These are phyloP conservation scores for Archips crataeganus DNA, from an alignment of 2,888 invertebrate genomes.

Conservation along the genomic window DNA sequence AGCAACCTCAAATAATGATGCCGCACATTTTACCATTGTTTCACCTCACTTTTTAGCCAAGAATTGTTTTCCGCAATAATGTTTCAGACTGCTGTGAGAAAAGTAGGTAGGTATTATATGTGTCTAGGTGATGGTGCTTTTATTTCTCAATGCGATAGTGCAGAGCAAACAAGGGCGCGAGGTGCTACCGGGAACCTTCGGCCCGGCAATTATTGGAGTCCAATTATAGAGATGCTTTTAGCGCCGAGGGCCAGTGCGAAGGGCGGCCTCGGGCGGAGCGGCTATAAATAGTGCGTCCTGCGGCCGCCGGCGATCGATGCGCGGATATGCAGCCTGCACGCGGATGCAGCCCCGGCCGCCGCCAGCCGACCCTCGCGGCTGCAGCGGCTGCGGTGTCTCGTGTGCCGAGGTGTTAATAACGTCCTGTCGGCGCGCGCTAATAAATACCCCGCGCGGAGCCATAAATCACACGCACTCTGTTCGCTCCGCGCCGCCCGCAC, in stretches of 20 bases:
- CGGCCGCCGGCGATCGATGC: slow-evolving; percentile 23
- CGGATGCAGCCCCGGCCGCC: background rate
- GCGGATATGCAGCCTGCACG: background rate
- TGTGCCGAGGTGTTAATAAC: slow-evolving; percentile 16
- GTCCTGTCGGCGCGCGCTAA: slow-evolving; percentile 18
- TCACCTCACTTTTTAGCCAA: background rate
- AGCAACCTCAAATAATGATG: background rate
- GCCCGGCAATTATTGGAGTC: slow-evolving; percentile 25
- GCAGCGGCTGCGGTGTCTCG: background rate
- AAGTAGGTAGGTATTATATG: slow-evolving; percentile 5
- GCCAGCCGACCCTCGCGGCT: background rate
- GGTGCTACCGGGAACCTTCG: slow-evolving; percentile 21
- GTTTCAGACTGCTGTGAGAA: background rate
- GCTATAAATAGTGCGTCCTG: slow-evolving; percentile 36
- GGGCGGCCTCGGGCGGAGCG: slow-evolving; percentile 7
- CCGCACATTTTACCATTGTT: background rate
- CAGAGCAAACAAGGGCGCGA: slow-evolving; percentile 27
- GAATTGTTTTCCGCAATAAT: background rate
- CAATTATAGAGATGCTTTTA: slow-evolving; percentile 30
- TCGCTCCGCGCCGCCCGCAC: background rate
- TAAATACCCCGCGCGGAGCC: slow-evolving; percentile 24
- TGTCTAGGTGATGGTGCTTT: slow-evolving; percentile 13
- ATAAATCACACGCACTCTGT: slow-evolving; percentile 33
- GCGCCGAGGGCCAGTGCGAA: slow-evolving; percentile 9
- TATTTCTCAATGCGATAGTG: slow-evolving; percentile 24